Conservation (phyloP, 2,888 invertebrate species). For the Phalera bucephala region DNA sequence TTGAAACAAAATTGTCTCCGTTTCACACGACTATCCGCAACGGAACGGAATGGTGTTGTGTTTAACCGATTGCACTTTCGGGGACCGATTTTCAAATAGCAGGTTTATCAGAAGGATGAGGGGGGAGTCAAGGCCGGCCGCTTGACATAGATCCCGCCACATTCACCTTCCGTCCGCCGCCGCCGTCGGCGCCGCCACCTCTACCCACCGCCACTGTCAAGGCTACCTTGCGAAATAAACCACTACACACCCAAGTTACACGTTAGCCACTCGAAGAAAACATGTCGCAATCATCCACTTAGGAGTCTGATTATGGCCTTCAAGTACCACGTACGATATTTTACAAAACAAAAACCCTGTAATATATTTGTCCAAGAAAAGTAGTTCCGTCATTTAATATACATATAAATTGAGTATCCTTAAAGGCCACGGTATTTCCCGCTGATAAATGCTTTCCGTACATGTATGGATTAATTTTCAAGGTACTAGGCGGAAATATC, state of each 20-base stretch:
- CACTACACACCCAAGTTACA: slow-evolving; percentile 42
- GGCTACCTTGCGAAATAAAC: slow-evolving; percentile 72
- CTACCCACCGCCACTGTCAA: slow-evolving; percentile 73
- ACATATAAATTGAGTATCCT: too few species aligned
- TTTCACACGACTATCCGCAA: background rate
- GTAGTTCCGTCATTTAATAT: too few species aligned
- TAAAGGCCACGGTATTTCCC: too few species aligned
- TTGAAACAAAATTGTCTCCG: too few species aligned
- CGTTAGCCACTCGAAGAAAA: slow-evolving; percentile 57
- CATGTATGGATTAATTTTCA: slow-evolving; percentile 5
- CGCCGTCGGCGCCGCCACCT: slow-evolving; percentile 44
- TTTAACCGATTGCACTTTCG: slow-evolving; percentile 14
- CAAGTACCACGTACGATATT: slow-evolving; percentile 34
- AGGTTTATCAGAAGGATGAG: slow-evolving; percentile 52
- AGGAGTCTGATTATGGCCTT: slow-evolving; percentile 49
- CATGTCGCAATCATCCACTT: slow-evolving; percentile 49
- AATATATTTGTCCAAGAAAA: too few species aligned
- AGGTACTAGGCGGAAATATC: slow-evolving; percentile 21
- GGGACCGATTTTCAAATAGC: slow-evolving; percentile 40
- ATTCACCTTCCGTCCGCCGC: slow-evolving; percentile 75
- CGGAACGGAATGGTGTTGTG: slow-evolving; percentile 5
- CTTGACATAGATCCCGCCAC: slow-evolving; percentile 74
- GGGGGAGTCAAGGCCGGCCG: slow-evolving; percentile 75
- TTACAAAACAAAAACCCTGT: slow-evolving; percentile 14
- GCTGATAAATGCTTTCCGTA: slow-evolving; percentile 9